Evolutionary conservation across 1,140 invertebrate species (phyloP), one percentile per base, ranked within the genome.

Genomic region (Propsilocerus akamusi): DNA sequence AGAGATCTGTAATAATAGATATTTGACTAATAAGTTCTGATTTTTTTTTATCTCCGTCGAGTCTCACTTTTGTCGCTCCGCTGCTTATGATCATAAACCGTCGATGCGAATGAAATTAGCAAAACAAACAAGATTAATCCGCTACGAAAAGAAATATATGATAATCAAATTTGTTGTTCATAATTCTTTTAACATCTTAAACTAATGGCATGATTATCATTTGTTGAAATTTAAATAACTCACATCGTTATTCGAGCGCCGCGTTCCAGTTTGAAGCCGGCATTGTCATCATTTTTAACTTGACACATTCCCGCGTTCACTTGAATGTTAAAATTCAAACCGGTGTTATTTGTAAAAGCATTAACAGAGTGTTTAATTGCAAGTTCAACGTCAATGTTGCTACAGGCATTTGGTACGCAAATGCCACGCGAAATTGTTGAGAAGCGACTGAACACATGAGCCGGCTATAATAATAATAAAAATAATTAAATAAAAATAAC

Each of bases 241-340:
- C 64, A 73, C 70, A 73, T 66, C 0, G 68, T 70, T 51, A 71
- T 60, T 5, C 71, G 65, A 4, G 65, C 68, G 47, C 59, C 63
- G 1, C 14, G 61, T 3, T 66, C 62, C 10, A 65, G 47, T 26
- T 26, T 34, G 20, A 37, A 22, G n/a, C 14, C 14, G 30, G 49
- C 23, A 3, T 58, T 48, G 12, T 61, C 49, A 2, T 51, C 56
- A 12, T 62, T 58, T 6, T 63, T 62, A 46, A 67, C 57, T 56
- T 78, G 75, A 49, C 77, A 79, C 75, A 79, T 76, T 52, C 74
- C 67, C 12, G 67, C 58, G 46, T 77, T 72, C 1, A 80, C 71
- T 41, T 67, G 65, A 8, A 78, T 68, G n/a, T 64, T 64, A 49
- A 76, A 62, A 52, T 65, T 66, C 0, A 77, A 56, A 17, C 71